phyloP scores from a whole-genome alignment of 2,888 invertebrate genomes.

The Hesperia comma region DNA sequence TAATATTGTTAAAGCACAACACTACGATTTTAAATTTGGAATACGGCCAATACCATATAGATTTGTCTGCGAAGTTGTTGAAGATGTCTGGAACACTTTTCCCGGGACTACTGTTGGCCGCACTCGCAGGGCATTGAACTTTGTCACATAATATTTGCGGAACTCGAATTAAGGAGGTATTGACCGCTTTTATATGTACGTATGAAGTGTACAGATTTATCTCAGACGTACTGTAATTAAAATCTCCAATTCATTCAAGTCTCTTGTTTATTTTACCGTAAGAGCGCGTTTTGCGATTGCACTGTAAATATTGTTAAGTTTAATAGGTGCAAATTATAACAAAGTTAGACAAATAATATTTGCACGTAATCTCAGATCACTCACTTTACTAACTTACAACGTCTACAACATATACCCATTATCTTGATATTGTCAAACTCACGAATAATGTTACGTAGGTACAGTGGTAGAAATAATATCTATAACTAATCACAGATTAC shows the following conservation, averaged over 20 bases:
- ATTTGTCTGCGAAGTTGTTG: conserved; percentile 43
- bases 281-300: no score
- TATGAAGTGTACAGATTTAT: conserved; percentile 1
- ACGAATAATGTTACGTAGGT: no score
- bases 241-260: background rate
- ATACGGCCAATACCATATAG: conserved; percentile 40
- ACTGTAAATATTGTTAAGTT: no score
- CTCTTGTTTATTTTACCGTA: no score
- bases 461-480: no score
- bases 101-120: conserved; percentile 24
- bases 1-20: background rate
- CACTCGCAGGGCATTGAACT: conserved; percentile 39
- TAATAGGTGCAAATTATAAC: no score
- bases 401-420: no score
- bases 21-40: conserved; percentile 37
- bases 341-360: no score
- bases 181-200: conserved; percentile 24
- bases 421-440: no score
- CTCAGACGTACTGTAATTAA: background rate
- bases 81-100: conserved; percentile 43
- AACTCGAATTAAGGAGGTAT: conserved; percentile 23
- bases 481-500: no score
- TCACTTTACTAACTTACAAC: no score
- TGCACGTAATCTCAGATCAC: no score
- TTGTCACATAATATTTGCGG: conserved; percentile 34